Base-by-base conservation (phyloP, 2,888 invertebrate genomes). In the Zele albiditarsus region DNA sequence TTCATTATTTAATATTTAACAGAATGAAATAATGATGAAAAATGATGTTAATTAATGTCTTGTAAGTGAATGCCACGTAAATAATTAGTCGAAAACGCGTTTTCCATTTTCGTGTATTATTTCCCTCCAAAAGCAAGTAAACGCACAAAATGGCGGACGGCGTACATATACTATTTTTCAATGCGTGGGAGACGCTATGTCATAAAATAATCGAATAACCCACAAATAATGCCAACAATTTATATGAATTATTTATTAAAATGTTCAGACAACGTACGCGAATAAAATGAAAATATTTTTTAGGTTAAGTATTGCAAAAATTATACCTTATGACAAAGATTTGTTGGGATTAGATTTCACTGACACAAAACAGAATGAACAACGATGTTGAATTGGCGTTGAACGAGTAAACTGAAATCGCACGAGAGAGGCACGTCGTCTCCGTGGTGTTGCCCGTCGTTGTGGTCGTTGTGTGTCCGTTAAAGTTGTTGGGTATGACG, bases 61-160 rank as follows among this genome's bases (percentile, higher is more conserved):
- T 60, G n/a, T 42, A 10, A 42, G 28, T 14, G 25, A 14, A 53
- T 46, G 10, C 2, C 5, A 23, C 1, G 46, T 69, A 74, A 75
- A 42, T 27, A 14, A 49, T 63, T 20, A 8, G 12, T 20, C 20
- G n/a, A 1, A 12, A 33, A n/a, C 4, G 2, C 16, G 62, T 71
- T 20, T 38, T 42, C 14, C 38, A 28, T 53, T 75, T 66, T 73
- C 42, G 71, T 20, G 66, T 62, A 72, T 23, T 67, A 78, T 87
- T 88, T 88, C 88, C 88, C 88, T 88, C 88, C 87, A 87, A 87
- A 85, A 84, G 80, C 77, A 73, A 73, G 77, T 83, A 86, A 86
- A 83, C 84, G 77, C 79, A 73, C 78, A 89, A 89, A 88, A 89
- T 88, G 89, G 89, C 85, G 84, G 83, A 74, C 53, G 71, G 68